Conservation (phyloP, 2,888 invertebrate species). For the Trachelus iudaicus region DNA sequence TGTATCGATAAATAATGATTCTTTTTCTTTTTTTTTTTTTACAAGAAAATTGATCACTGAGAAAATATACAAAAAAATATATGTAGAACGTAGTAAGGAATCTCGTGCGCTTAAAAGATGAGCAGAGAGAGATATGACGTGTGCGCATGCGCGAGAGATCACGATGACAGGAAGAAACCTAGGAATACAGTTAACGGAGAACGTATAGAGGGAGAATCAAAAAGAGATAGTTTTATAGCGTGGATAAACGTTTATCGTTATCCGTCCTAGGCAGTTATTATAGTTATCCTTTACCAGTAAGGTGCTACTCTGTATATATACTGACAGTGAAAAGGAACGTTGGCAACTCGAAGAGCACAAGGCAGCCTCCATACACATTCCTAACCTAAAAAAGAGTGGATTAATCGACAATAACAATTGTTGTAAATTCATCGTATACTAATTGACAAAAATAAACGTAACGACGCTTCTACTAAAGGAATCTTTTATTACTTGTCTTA, state of each 20-base stretch:
- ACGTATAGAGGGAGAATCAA: neutral
- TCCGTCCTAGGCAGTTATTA: neutral
- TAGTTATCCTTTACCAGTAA: neutral
- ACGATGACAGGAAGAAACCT: neutral
- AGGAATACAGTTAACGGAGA: neutral
- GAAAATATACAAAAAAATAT: neutral
- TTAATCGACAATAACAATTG: constrained; percentile 2
- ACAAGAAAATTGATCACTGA: neutral
- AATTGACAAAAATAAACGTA: constrained; percentile 38
- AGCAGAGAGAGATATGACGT: neutral
- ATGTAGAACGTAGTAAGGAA: neutral
- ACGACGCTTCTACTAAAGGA: constrained; percentile 38
- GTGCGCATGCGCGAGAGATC: neutral
- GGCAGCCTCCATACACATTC: neutral
- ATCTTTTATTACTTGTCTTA: constrained; percentile 11
- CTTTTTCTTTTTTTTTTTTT: neutral
- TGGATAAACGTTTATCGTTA: neutral
- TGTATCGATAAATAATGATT: neutral
- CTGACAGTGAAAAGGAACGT: neutral
- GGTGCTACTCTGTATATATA: neutral
- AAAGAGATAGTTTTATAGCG: neutral
- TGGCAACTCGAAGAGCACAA: neutral
- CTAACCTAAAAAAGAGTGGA: neutral
- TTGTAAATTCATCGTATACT: constrained; percentile 16
- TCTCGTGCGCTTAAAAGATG: neutral